A percentile compares a stretch with the other conserved stretches of the same genome.
Evolutionary conservation across 37 sponge, comb jelly and placozoan species (phyloP).

Genomic region (Chondrilla cf. caribensis): DNA sequence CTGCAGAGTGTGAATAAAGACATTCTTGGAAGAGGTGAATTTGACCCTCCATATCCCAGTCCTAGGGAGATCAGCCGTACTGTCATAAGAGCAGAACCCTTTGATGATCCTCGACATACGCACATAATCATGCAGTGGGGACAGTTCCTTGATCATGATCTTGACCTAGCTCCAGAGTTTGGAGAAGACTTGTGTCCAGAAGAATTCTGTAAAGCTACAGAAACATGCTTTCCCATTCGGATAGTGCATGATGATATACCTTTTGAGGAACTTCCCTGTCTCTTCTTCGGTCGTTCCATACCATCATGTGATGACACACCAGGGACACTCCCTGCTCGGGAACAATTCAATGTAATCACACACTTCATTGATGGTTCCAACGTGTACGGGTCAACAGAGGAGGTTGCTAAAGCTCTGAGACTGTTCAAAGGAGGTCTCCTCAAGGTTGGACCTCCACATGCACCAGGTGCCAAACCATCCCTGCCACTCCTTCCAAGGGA

Average conservation of each 20-base stretch:
- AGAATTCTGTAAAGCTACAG: constrained; percentile 15
- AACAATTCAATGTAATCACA: constrained; percentile 71
- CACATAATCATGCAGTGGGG: constrained; percentile 96
- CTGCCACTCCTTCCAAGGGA: background rate
- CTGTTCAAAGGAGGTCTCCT: background rate
- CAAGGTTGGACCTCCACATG: background rate
- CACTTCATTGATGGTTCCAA: constrained; percentile 62
- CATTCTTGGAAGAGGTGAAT: constrained; percentile 20
- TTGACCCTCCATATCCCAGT: constrained; percentile 68
- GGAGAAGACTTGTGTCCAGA: constrained; percentile 5
- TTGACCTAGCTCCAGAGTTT: constrained; percentile 32
- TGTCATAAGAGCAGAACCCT: background rate
- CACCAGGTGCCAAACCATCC: background rate
- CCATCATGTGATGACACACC: background rate
- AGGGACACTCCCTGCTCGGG: constrained; percentile 12
- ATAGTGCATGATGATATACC: constrained; percentile 4
- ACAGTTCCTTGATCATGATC: constrained; percentile 93
- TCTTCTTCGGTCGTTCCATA: background rate
- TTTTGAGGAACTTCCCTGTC: background rate
- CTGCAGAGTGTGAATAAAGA: constrained; percentile 22
- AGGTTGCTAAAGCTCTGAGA: constrained; percentile 12
- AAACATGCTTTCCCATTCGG: constrained; percentile 42
- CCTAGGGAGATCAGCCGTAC: constrained; percentile 61
- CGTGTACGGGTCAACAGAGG: constrained; percentile 60
- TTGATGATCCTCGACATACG: constrained; percentile 44